Percentiles rank a stretch among this genome's conserved stretches.
These are phyloP conservation scores for Cantharis flavilabris DNA, from an alignment of 2,888 invertebrate species.

Conservation along the genomic window DNA sequence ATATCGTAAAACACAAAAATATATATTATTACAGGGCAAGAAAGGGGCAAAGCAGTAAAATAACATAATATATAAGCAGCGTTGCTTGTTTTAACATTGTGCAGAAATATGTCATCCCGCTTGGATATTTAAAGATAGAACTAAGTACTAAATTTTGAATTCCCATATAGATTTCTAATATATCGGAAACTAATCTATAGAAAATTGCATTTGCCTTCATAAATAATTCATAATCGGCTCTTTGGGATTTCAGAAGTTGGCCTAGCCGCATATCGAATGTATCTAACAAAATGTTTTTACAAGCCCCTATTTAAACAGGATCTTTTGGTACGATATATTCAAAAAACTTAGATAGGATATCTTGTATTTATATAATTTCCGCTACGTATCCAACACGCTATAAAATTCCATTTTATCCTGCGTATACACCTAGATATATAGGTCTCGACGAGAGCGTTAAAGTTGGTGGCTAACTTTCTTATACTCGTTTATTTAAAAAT, in stretches of 20 bases:
- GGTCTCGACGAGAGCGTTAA: background rate
- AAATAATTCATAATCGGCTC: slow-evolving; percentile 44
- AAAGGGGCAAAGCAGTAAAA: slow-evolving; percentile 15
- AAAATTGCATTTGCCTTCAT: slow-evolving; percentile 43
- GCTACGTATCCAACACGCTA: background rate
- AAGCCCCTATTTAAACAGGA: slow-evolving; percentile 24
- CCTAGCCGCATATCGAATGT: slow-evolving; percentile 25
- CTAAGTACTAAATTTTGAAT: slow-evolving; percentile 11
- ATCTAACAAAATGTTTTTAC: slow-evolving; percentile 28
- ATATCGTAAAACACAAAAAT: background rate
- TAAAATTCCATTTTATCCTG: background rate
- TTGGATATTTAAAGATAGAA: slow-evolving; percentile 4
- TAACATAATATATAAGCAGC: background rate
- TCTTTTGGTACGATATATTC: slow-evolving; percentile 14
- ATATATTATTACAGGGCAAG: background rate
- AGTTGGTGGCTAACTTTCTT: background rate
- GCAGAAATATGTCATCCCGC: slow-evolving; percentile 32
- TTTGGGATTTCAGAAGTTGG: slow-evolving; percentile 26
- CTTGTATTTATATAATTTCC: slow-evolving; percentile 6
- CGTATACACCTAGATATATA: background rate
- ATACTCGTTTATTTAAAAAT: background rate
- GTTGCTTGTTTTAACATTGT: slow-evolving; percentile 20
- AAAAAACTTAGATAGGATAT: slow-evolving; percentile 15
- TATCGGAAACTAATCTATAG: slow-evolving; percentile 39
- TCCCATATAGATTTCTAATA: slow-evolving; percentile 25